These are phyloP conservation scores for Rhagophthalmus giganteus DNA, from an alignment of 2,888 invertebrate species.

Conservation along the genomic window DNA sequence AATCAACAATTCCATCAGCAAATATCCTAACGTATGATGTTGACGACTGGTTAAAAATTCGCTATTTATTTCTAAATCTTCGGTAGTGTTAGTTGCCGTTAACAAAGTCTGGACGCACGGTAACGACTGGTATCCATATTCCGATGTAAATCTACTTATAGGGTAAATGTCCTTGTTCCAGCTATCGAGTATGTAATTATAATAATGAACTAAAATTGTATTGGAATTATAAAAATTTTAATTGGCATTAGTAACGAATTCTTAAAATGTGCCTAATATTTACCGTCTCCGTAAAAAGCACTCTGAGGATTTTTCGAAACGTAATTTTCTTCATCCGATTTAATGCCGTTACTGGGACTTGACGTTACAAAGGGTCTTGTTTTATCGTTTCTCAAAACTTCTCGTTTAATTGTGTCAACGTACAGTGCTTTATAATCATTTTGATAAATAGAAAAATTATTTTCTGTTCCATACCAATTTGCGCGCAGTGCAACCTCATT, in stretches of 20 bases:
- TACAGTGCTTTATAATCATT: conserved; percentile 83
- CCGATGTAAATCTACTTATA: conserved; percentile 86
- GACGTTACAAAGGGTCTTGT: conserved; percentile 76
- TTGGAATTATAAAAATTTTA: too few species aligned
- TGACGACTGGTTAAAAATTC: conserved; percentile 77
- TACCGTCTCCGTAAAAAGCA: conserved; percentile 82
- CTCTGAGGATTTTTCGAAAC: conserved; percentile 79
- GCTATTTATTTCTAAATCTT: conserved; percentile 60
- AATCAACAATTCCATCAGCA: conserved; percentile 65
- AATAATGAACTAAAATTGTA: conserved; percentile 74
- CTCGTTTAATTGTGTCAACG: conserved; percentile 70
- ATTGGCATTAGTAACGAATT: too few species aligned
- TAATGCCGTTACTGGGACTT: conserved; percentile 87
- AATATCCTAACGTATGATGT: conserved; percentile 78
- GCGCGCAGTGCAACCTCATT: conserved; percentile 87
- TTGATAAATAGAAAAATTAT: conserved; percentile 51
- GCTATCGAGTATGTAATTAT: conserved; percentile 79
- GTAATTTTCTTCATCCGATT: conserved; percentile 74
- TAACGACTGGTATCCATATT: conserved; percentile 93
- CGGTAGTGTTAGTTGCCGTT: conserved; percentile 59
- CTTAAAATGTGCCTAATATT: neutral
- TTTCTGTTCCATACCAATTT: conserved; percentile 70
- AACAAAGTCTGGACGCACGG: conserved; percentile 73
- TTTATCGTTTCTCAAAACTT: conserved; percentile 65
- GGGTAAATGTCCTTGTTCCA: conserved; percentile 82